Conservation (phyloP, 2,888 invertebrate species). For the Hyposoter didymator region DNA sequence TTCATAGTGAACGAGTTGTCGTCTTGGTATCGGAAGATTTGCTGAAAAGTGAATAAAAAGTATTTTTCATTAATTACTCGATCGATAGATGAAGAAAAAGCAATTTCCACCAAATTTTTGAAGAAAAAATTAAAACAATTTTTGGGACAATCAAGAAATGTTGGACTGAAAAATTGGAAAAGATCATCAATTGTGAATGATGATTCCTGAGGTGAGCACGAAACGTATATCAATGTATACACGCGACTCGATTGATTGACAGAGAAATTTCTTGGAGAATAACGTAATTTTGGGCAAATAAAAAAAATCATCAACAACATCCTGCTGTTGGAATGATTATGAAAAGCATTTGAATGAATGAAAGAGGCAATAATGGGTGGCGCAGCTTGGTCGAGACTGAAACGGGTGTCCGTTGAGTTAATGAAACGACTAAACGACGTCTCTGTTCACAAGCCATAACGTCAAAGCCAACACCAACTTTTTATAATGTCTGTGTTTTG, state of each 20-base stretch:
- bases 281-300: background rate
- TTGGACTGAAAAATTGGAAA: background rate
- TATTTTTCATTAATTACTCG: background rate
- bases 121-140: background rate
- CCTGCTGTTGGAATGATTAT: background rate
- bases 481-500: conserved; percentile 21
- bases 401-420: conserved; percentile 63
- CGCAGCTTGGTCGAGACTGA: conserved; percentile 20
- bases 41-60: background rate
- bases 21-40: background rate
- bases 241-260: conserved; percentile 8
- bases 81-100: background rate
- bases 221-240: background rate
- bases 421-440: conserved; percentile 66
- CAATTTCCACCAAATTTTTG: too few species aligned
- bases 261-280: background rate
- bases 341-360: conserved; percentile 21
- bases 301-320: background rate
- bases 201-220: background rate
- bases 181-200: background rate
- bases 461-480: conserved; percentile 51
- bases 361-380: conserved; percentile 20
- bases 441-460: conserved; percentile 51
- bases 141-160: background rate
- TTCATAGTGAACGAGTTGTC: background rate